Conservation (phyloP, 2,797 vertebrate genomes). For the Kryptopterus vitreolus region DNA sequence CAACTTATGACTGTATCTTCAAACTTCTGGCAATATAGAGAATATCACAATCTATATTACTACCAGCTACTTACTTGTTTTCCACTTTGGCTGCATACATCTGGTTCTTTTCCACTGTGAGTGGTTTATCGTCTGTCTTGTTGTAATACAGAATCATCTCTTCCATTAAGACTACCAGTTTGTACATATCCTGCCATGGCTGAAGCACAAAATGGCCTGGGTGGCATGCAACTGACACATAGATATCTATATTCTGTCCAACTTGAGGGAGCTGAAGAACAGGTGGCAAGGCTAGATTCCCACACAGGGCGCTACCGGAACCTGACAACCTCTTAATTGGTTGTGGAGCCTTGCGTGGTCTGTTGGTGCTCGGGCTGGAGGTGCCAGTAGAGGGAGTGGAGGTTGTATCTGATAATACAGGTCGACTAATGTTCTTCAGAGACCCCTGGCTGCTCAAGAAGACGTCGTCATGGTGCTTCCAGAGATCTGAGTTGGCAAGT, state of each 20-base stretch:
- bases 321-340: constrained; percentile 41
- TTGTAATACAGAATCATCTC: constrained; percentile 96
- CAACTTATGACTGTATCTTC: too few relatives aligned
- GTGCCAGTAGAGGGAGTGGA: constrained; percentile 3
- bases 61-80: constrained; percentile 79
- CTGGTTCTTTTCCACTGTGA: constrained; percentile 82
- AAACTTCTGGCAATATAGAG: too few relatives aligned
- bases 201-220: constrained; percentile 97
- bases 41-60: background rate
- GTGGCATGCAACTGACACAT: constrained; percentile 92
- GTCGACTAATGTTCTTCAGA: constrained; percentile 16
- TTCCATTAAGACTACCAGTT: constrained; percentile 91
- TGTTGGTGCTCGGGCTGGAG: constrained; percentile 49
- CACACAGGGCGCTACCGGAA: constrained; percentile 56
- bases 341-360: constrained; percentile 50
- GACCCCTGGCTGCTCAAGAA: constrained; percentile 79
- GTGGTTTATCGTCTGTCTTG: constrained; percentile 78
- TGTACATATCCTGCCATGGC: constrained; percentile 93
- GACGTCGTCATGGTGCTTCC: constrained; percentile 88
- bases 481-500: constrained; percentile 85
- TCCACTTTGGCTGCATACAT: constrained; percentile 94
- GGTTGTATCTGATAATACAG: background rate
- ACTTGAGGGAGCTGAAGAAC: constrained; percentile 78
- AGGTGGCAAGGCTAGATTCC: constrained; percentile 73
- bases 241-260: constrained; percentile 91